Base-by-base conservation (phyloP, 2,113 vertebrate species). In the Nesogale talazaci region DNA sequence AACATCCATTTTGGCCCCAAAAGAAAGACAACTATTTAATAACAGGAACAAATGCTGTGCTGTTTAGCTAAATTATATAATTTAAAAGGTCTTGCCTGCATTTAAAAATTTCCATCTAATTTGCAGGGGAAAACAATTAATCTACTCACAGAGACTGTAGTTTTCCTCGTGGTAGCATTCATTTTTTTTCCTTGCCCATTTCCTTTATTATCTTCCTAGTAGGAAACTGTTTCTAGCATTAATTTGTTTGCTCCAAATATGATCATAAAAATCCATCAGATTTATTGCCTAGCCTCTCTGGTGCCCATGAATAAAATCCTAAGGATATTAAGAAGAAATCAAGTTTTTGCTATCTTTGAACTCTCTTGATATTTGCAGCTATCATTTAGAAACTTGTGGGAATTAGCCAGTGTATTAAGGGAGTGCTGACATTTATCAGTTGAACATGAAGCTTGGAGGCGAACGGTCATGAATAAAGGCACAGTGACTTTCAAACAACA, bases 261-360 rank as follows among this genome's bases (percentile, higher is more conserved):
- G 61, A 89, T 67, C 57, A 76, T 81, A 95, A 78, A 83, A 93
- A 40, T 93, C 89, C 85, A 94, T 92, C 86, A 65, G 63, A 88
- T 91, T 95, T 90, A 90, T 63, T 88, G 63, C 70, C 69, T 36
- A 93, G 90, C 94, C 77, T 94, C 93, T 38, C 79, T 92, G 83
- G 85, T 94, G 87, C 87, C 93, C 90, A 88, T 38, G 69, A 88
- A 95, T 91, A 94, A 56, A 75, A 92, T 67, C 75, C 86, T 90
- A 78, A 59, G 78, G 72, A 93, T 89, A 91, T 84, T 93, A 79
- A 86, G 4, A 59, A 38, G 56, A 97, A 95, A 95, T 93, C 67
- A 82, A 80, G 82, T 80, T 92, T 94, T 92, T 88, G 69, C 89
- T 93, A 93, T 92, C 96, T 95, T 90, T 90, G 78, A 97, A 90